A percentile compares a stretch with the other conserved stretches of the same genome.
phyloP scores from a whole-genome alignment of 2,888 invertebrate species.

The Prosopocoilus inquinatus region DNA sequence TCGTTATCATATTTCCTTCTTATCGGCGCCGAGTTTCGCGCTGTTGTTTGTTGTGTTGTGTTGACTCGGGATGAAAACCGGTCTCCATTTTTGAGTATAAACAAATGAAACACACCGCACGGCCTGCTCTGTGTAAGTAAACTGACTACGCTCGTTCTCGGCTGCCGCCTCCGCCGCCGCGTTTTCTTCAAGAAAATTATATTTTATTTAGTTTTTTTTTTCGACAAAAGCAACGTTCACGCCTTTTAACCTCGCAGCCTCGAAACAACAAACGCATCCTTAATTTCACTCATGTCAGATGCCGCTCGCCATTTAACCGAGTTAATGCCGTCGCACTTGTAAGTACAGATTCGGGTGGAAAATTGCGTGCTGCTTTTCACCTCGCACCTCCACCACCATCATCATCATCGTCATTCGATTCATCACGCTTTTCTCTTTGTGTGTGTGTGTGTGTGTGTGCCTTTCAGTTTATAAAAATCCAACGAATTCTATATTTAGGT shows the following conservation, averaged over 20 bases:
- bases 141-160: no score
- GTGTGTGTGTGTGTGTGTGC: no score
- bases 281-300: background rate
- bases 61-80: conserved; percentile 13
- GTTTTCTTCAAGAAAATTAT: no score
- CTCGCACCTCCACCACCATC: no score
- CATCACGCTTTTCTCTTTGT: no score
- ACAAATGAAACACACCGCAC: conserved; percentile 16
- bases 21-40: background rate
- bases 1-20: conserved; percentile 3
- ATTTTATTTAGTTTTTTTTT: no score
- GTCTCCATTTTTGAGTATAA: conserved; percentile 20
- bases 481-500: conserved; percentile 13
- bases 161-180: no score
- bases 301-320: background rate
- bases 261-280: background rate
- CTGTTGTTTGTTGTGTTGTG: background rate
- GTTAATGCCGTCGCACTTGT: background rate
- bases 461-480: background rate
- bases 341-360: background rate
- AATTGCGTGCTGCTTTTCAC: no score
- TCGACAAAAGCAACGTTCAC: no score
- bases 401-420: no score
- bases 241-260: background rate
- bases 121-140: background rate